A percentile compares a stretch with the other conserved stretches of the same genome.
Evolutionary conservation across 2,888 invertebrate species (phyloP).

Genomic region (Apomyelois bistriatella): DNA sequence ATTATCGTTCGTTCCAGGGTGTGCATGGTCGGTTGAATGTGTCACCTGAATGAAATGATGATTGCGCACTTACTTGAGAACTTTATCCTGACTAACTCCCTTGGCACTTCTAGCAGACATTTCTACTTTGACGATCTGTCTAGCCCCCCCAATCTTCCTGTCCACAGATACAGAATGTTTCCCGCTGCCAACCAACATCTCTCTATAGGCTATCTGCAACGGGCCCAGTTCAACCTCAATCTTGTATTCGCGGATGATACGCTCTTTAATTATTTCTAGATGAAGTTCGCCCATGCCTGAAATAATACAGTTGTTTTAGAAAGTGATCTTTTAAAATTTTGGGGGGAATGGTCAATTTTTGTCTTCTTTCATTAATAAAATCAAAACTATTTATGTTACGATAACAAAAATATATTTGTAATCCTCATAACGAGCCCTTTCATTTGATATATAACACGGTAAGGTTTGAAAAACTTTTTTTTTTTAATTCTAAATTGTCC

Average conservation of each 20-base stretch:
- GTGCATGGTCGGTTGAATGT: too few relatives aligned
- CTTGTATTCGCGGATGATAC: constrained; percentile 92
- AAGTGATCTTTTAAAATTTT: too few relatives aligned
- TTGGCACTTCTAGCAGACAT: constrained; percentile 80
- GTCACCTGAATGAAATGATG: too few relatives aligned
- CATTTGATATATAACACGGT: too few relatives aligned
- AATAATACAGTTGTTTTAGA: neutral
- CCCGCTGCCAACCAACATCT: constrained; percentile 77
- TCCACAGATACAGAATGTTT: constrained; percentile 57
- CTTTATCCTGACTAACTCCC: constrained; percentile 60
- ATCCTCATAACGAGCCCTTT: too few relatives aligned
- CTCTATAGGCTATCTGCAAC: constrained; percentile 94
- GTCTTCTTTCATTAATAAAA: too few relatives aligned
- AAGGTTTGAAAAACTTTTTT: too few relatives aligned
- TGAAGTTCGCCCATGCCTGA: constrained; percentile 98
- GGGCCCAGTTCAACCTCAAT: constrained; percentile 95
- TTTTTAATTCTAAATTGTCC: too few relatives aligned
- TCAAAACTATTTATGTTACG: too few relatives aligned
- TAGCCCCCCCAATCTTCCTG: constrained; percentile 81
- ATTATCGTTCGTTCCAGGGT: too few relatives aligned
- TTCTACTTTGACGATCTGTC: constrained; percentile 81
- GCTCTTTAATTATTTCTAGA: constrained; percentile 94
- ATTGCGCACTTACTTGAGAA: constrained; percentile 62
- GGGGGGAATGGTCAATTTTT: too few relatives aligned
- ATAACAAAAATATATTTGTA: too few relatives aligned